Base-by-base conservation (phyloP, 2,797 vertebrate species). In the Spinus pinus region DNA sequence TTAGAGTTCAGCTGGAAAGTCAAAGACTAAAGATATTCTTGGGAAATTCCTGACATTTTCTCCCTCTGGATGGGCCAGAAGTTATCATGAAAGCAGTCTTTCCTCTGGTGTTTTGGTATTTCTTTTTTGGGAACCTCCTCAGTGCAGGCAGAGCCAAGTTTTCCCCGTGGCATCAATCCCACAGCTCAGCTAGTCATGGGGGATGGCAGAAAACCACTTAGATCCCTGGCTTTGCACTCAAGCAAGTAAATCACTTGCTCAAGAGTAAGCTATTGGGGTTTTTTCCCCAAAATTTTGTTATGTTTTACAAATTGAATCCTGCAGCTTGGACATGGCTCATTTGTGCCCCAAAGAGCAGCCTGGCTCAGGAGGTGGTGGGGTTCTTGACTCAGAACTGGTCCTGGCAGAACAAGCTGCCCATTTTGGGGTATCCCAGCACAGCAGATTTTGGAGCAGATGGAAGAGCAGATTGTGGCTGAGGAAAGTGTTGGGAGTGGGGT, bases 11-110 rank as follows among this genome's bases (percentile, higher is more conserved):
- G 57, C 39, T 71, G 57, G 24, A 16, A 73, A 81, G 31, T 27
- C 56, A 92, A 64, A 78, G 33, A 23, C 9, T 46, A 14, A 30
- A 60, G 64, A 47, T 60, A 92, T 87, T 85, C 23, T 50, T 47
- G 28, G 65, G 80, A 90, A 90, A 91, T 86, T 94, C 85, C 91
- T 90, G 44, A 33, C 49, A 66, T 93, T 96, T 94, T 88, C 69
- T 93, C 54, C 23, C 90, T 86, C 62, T 84, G 49, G 16, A 73
- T 37, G 54, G 22, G 61, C 79, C 85, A 93, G 72, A 49, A 73
- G 16, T 58, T 62, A 57, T 22, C 44, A 49, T 2, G 53, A 86
- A 81, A 88, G 47, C 65, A 58, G 53, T 10, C 31, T 67, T 75
- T 80, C 53, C 72, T 17, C 35, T 78, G 42, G 3, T 31, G 41